Evolutionary conservation across 2,797 vertebrate genomes (phyloP), one percentile per base, ranked within the genome.

Genomic region (Channallabes apus): DNA sequence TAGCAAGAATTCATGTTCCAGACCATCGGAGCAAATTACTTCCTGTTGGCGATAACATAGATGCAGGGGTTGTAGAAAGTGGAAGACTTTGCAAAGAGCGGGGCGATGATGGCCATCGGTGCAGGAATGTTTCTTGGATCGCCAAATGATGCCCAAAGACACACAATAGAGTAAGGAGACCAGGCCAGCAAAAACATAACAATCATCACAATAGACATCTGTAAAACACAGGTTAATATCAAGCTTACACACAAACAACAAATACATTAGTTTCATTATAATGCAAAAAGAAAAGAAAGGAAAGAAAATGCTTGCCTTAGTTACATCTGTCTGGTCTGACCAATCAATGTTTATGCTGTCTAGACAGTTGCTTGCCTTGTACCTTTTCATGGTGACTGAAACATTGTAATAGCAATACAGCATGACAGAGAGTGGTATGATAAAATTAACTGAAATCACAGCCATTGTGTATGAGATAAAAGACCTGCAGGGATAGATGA

Each of bases 1-100:
- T 80, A 54, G 59, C 35, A 22, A 67, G 5, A 32, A 51, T 41
- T 41, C 29, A 71, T 62, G 35, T 80, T 65, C 54, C 68, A 64
- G 27, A 73, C 8, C 24, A 46, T 61, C 11, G 51, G 24, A 54
- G n/a, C 3, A 32, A 79, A 71, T 85, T 93, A 99, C 98, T 97
- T 99, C 91, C 96, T 99, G 93, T 99, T 99, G 86, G 98, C 97
- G 78, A 96, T 90, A 0, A 98, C 97, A 82, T 99, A 99, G 93
- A 99, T 99, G 89, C 97, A 99, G 69, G 98, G 98, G 89, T 99
- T 99, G 92, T 99, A 99, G 92, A 99, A 99, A 0, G 98, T 99
- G 89, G 98, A 99, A 20, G 98, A 99, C 88, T 99, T 99, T 87
- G 98, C 98, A 1, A 99, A 99, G 1, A 99, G 95, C 27, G 98